Conservation (phyloP, 2,888 invertebrate species). For the Melitaea athalia region DNA sequence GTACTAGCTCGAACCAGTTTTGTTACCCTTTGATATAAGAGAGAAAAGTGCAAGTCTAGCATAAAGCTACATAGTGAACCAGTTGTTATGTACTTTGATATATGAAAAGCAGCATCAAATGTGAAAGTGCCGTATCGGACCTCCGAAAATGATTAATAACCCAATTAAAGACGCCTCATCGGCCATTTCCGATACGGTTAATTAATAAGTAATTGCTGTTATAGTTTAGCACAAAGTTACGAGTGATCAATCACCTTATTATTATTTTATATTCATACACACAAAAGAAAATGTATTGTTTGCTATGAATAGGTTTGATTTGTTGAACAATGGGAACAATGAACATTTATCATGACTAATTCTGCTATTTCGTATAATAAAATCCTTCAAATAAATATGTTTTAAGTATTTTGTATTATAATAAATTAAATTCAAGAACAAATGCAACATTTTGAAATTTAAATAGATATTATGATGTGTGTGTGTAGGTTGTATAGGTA, state of each 20-base stretch:
- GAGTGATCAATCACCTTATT: conserved; percentile 31
- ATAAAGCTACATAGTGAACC: conserved; percentile 71
- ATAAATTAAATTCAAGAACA: not conserved
- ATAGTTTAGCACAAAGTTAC: conserved; percentile 34
- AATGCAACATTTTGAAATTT: too few relatives aligned
- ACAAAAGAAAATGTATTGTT: conserved; percentile 19
- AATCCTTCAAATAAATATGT: not conserved
- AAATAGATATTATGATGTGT: too few relatives aligned
- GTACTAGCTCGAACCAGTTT: conserved; percentile 20
- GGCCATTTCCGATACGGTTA: conserved; percentile 58
- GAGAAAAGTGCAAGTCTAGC: conserved; percentile 64
- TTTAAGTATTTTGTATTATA: not conserved
- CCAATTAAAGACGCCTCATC: conserved; percentile 70
- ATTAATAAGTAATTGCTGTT: conserved; percentile 53
- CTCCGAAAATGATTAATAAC: conserved; percentile 70
- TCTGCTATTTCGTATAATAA: not conserved
- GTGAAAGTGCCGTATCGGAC: conserved; percentile 46
- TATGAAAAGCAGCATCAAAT: conserved; percentile 52
- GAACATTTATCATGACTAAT: not conserved
- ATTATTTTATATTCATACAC: conserved; percentile 30
- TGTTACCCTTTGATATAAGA: conserved; percentile 46
- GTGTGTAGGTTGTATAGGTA: too few relatives aligned
- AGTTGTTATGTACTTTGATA: conserved; percentile 69
- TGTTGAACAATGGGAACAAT: not conserved
- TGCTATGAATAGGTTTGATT: conserved; percentile 12